Evolutionary conservation across 2,797 vertebrate species (phyloP).

Genomic region (Acanthopagrus latus): DNA sequence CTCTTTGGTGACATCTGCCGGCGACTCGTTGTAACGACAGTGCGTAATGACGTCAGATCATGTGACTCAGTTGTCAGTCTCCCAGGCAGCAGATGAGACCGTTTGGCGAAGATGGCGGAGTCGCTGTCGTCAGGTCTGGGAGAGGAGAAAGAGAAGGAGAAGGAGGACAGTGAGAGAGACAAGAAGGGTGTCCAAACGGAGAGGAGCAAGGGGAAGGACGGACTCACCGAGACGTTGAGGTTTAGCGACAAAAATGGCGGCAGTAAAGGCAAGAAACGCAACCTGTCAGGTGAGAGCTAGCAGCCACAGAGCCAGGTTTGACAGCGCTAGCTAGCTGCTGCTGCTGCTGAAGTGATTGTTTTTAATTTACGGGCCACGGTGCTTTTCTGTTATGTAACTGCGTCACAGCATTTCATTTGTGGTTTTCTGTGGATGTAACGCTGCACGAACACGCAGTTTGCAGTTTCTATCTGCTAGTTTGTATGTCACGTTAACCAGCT

Average conservation of each 20-base stretch:
- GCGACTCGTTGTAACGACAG: neutral
- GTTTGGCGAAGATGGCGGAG: slow-evolving; percentile 87
- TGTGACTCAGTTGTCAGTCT: slow-evolving; percentile 72
- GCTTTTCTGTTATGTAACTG: neutral
- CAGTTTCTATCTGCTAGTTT: slow-evolving; percentile 33
- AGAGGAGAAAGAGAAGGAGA: slow-evolving; percentile 84
- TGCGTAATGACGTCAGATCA: slow-evolving; percentile 69
- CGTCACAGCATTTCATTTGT: neutral
- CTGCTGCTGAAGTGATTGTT: neutral
- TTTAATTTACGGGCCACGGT: too few species aligned
- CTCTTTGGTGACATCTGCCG: slow-evolving; percentile 45
- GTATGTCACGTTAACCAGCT: neutral
- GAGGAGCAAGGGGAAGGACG: slow-evolving; percentile 71
- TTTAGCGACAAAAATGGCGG: slow-evolving; percentile 89
- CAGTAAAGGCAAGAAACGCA: slow-evolving; percentile 83
- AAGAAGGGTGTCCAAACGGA: slow-evolving; percentile 51
- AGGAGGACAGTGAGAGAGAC: slow-evolving; percentile 77
- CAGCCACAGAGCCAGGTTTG: slow-evolving; percentile 40
- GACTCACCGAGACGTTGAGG: slow-evolving; percentile 87
- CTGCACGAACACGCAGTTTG: slow-evolving; percentile 2
- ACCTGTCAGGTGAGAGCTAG: slow-evolving; percentile 90
- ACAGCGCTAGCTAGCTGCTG: slow-evolving; percentile 40
- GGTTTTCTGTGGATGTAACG: neutral
- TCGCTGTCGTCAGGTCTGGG: slow-evolving; percentile 80
- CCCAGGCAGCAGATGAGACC: slow-evolving; percentile 69